These are phyloP conservation scores for Gila orcuttii DNA, from an alignment of 2,113 vertebrate species.

Conservation along the genomic window DNA sequence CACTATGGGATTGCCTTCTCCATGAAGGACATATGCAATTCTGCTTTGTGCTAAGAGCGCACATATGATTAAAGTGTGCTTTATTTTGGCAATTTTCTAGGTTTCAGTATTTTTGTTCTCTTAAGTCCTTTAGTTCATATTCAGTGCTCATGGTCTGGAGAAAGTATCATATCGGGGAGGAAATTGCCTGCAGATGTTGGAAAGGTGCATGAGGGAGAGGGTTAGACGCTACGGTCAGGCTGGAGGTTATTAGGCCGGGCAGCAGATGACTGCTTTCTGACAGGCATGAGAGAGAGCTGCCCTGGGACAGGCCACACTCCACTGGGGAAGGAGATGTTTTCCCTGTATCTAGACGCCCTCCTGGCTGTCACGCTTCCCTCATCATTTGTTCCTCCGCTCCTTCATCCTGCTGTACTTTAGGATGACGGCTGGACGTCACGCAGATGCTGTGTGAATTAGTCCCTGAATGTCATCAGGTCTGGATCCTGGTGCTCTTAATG, in stretches of 20 bases:
- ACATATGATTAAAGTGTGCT: not conserved
- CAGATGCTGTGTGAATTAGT: slow-evolving; percentile 67
- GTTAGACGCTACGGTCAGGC: slow-evolving; percentile 25
- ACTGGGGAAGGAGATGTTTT: slow-evolving; percentile 60
- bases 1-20: not conserved
- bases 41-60: not conserved
- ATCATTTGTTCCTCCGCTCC: slow-evolving; percentile 35
- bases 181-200: slow-evolving; percentile 77
- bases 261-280: slow-evolving; percentile 65
- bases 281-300: slow-evolving; percentile 49
- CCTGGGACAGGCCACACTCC: slow-evolving; percentile 62
- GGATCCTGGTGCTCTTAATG: slow-evolving; percentile 58
- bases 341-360: slow-evolving; percentile 57
- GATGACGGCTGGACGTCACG: slow-evolving; percentile 63
- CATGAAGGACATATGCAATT: not conserved
- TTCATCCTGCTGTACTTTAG: slow-evolving; percentile 10
- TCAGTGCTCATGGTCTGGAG: slow-evolving; percentile 65
- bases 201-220: slow-evolving; percentile 60
- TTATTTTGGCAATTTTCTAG: not conserved
- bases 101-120: not conserved
- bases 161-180: slow-evolving; percentile 71
- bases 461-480: slow-evolving; percentile 58
- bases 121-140: slow-evolving; percentile 47
- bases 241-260: slow-evolving; percentile 66
- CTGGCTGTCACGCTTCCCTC: slow-evolving; percentile 52